A percentile compares a stretch with the other conserved stretches of the same genome.
Conservation (phyloP, 2,113 vertebrate species). For the Pseudopipra pipra region DNA sequence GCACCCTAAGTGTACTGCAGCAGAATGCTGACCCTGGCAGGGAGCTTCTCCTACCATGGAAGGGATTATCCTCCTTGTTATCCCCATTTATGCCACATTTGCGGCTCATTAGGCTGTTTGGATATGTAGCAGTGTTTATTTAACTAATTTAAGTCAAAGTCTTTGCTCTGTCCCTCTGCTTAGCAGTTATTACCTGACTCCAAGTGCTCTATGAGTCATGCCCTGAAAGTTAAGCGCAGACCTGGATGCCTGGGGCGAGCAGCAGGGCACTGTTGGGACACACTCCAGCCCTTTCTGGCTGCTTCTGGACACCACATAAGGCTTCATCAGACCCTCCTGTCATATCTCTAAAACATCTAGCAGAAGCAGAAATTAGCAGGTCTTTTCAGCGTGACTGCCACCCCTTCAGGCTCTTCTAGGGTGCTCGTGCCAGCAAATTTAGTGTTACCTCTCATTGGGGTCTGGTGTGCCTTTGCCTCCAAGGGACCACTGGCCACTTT, state of each 20-base stretch:
- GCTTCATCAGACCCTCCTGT: background rate
- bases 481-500: background rate
- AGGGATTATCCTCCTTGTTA: background rate
- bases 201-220: rapidly evolving
- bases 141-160: background rate
- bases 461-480: background rate
- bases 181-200: background rate
- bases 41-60: background rate
- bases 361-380: background rate
- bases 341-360: background rate
- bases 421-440: background rate
- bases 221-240: background rate
- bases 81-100: background rate
- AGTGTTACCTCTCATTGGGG: background rate
- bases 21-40: background rate
- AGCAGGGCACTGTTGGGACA: too few species aligned
- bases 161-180: rapidly evolving
- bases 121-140: background rate
- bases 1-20: background rate
- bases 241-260: background rate
- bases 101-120: background rate
- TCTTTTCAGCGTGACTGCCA: background rate
- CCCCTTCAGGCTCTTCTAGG: background rate
- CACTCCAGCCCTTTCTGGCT: background rate
- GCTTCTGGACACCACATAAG: background rate